Evolutionary conservation across 2,797 vertebrate genomes (phyloP), one percentile per base, ranked within the genome.

Genomic region (Salmo trutta): DNA sequence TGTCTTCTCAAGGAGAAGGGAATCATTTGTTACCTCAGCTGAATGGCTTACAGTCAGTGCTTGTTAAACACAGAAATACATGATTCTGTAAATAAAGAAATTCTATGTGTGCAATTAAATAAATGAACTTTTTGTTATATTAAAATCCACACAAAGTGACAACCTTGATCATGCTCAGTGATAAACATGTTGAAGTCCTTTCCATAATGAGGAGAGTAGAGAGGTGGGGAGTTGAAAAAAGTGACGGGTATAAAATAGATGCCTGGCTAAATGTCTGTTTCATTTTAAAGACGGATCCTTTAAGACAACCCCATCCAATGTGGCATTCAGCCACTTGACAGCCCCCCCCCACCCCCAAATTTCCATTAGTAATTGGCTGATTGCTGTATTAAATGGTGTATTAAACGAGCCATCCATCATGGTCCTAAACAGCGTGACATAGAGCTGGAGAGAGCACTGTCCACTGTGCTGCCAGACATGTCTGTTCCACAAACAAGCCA

Each of bases 351-450:
- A 75, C 73, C 80, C 80, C 75, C 62, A 87, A 81, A 91, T 89
- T 75, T 89, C 88, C 83, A 88, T 89, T 81, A 80, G 81, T 91
- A 91, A 92, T 90, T 93, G 90, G 91, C 90, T 91, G 87, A 90
- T 85, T 82, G 83, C 90, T 86, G 85, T 84, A 91, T 91, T 12
- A 91, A 92, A 91, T 90, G 88, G 81, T 86, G 90, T 91, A 91
- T 91, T 89, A 90, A 92, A 90, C 88, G 80, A 87, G 33, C 84
- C 82, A 88, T 93, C 89, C 86, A 92, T 93, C 90, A 91, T 33
- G 5, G 62, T 72, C 77, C 82, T 47, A 52, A 27, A 71, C 36
- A 71, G 69, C 1, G 5, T 54, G 31, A 74, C 54, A 56, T 24
- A 27, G 70, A 56, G 71, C n/a, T 62, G 64, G 59, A 65, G 73